Conservation (phyloP, 1,140 invertebrate species). For the Ceratoteleas bidentatus region DNA sequence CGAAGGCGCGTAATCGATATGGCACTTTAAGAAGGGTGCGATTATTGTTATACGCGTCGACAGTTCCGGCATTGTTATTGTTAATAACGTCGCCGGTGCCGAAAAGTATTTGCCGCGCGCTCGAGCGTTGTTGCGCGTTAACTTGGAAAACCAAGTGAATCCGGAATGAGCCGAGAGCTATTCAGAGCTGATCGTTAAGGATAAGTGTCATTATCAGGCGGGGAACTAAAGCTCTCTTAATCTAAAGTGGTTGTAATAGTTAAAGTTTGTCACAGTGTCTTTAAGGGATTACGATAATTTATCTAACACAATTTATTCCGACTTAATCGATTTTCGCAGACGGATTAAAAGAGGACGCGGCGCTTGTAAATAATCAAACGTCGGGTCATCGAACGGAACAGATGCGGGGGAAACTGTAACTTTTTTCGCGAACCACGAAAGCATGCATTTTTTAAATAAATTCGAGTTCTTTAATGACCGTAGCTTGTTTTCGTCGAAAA, state of each 20-base stretch:
- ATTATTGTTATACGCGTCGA: too few relatives aligned
- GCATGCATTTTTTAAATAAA: too few relatives aligned
- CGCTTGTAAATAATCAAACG: neutral
- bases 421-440: too few relatives aligned
- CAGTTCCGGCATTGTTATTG: neutral
- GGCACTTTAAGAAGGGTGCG: too few relatives aligned
- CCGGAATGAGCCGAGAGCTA: slow-evolving; percentile 51
- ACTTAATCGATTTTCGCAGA: slow-evolving; percentile 24
- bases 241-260: slow-evolving; percentile 63
- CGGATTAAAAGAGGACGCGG: neutral
- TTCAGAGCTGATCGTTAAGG: slow-evolving; percentile 62
- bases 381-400: too few relatives aligned
- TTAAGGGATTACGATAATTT: slow-evolving; percentile 52
- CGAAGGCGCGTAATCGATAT: too few relatives aligned
- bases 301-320: slow-evolving; percentile 48
- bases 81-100: neutral
- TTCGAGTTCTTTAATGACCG: too few relatives aligned
- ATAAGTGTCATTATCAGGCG: slow-evolving; percentile 64
- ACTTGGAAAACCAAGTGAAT: slow-evolving; percentile 50
- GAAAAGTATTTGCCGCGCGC: slow-evolving; percentile 15
- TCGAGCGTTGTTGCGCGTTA: slow-evolving; percentile 28
- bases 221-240: slow-evolving; percentile 60
- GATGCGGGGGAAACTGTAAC: too few relatives aligned
- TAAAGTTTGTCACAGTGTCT: slow-evolving; percentile 63
- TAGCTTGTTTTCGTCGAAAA: too few relatives aligned